Conservation (phyloP, 2,888 invertebrate species). For the Sinhomidia bicolor region DNA sequence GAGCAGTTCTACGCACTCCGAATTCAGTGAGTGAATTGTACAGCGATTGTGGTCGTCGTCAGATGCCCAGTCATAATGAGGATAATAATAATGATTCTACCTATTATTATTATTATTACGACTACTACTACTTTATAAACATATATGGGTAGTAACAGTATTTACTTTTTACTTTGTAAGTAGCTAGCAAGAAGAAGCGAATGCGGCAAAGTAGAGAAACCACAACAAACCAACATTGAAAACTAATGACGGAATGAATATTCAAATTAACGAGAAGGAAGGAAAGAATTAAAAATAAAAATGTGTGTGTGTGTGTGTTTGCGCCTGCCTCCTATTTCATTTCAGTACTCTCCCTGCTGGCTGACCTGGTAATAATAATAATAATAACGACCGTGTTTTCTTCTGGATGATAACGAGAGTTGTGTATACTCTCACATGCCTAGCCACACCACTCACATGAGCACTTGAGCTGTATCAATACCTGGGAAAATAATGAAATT, state of each 20-base stretch:
- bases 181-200: not conserved
- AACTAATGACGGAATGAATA: not conserved
- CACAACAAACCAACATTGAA: not conserved
- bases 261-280: slow-evolving; percentile 40
- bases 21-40: not conserved
- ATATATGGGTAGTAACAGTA: too few species aligned
- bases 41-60: not conserved
- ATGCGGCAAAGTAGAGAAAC: not conserved
- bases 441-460: too few species aligned
- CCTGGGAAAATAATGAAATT: not conserved
- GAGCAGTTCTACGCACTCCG: not conserved
- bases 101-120: not conserved
- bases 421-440: not conserved
- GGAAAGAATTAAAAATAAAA: slow-evolving; percentile 33
- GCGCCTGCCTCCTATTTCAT: not conserved
- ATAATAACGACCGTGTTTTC: not conserved
- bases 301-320: slow-evolving; percentile 11
- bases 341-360: not conserved
- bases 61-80: not conserved
- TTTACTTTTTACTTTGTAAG: not conserved
- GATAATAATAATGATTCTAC: not conserved
- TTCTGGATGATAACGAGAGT: not conserved
- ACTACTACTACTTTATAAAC: too few species aligned
- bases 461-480: not conserved
- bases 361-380: too few species aligned